A percentile compares a stretch with the other conserved stretches of the same genome.
phyloP scores from a whole-genome alignment of 2,888 invertebrate species.

The Hedychridium roseum region DNA sequence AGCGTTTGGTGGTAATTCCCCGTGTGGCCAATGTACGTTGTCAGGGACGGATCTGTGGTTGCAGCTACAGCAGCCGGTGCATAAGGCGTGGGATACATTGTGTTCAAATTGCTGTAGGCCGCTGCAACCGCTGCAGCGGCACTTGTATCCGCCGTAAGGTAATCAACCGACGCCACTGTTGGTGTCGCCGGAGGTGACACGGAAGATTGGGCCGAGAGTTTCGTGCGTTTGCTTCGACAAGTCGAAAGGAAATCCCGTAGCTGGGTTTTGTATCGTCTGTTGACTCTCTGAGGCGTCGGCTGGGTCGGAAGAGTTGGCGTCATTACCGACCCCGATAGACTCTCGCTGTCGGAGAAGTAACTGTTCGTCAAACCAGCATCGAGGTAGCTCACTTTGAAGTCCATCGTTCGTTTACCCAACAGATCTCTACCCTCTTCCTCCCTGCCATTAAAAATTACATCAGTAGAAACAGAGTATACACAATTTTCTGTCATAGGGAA shows the following conservation, averaged over 20 bases:
- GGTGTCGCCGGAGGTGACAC: conserved; percentile 67
- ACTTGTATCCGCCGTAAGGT: conserved; percentile 72
- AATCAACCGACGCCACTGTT: conserved; percentile 72
- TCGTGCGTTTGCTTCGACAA: conserved; percentile 80
- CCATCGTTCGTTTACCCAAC: conserved; percentile 97
- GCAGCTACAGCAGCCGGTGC: conserved; percentile 78
- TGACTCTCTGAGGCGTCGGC: conserved; percentile 81
- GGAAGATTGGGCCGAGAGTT: conserved; percentile 65
- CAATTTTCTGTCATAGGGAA: not conserved
- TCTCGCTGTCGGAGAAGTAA: conserved; percentile 89
- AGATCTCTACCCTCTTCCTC: conserved; percentile 98
- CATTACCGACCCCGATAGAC: conserved; percentile 69
- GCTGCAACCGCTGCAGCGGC: conserved; percentile 74
- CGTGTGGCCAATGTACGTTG: conserved; percentile 75
- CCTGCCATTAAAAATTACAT: conserved; percentile 68
- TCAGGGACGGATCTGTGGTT: conserved; percentile 70
- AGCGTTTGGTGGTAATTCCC: conserved; percentile 72
- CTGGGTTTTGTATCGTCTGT: conserved; percentile 89
- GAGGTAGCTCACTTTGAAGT: conserved; percentile 97
- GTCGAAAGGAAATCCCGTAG: conserved; percentile 91
- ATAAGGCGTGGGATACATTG: conserved; percentile 83
- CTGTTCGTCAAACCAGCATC: conserved; percentile 92
- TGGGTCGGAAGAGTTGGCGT: conserved; percentile 66
- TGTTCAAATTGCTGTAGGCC: conserved; percentile 82
- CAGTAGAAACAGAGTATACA: not conserved